phyloP scores from a whole-genome alignment of 2,888 invertebrate species.

The Watsonalla cultraria region DNA sequence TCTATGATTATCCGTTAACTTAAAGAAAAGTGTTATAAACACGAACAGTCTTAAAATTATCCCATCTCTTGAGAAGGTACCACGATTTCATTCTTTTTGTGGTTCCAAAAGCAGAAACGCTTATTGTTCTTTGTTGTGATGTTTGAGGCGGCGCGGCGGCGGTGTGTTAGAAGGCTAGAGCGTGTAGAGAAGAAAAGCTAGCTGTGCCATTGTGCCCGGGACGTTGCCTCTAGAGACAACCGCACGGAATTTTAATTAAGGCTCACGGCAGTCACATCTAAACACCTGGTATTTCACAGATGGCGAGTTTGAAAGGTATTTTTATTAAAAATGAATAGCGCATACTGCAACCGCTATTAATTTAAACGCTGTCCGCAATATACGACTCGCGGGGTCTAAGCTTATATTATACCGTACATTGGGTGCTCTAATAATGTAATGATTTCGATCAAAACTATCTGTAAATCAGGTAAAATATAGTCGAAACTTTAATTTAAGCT shows the following conservation, averaged over 20 bases:
- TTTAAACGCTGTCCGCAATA: background rate
- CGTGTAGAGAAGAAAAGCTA: background rate
- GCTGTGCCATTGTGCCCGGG: background rate
- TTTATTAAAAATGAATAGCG: background rate
- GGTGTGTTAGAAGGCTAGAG: background rate
- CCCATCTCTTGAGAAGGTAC: too few relatives aligned
- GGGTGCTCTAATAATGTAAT: too few relatives aligned
- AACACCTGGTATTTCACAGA: constrained; percentile 31
- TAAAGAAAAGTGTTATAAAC: too few relatives aligned
- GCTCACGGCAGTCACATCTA: constrained; percentile 41
- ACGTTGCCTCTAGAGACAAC: constrained; percentile 10
- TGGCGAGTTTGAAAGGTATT: constrained; percentile 14
- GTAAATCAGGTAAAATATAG: too few relatives aligned
- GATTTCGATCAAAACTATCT: too few relatives aligned
- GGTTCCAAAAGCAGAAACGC: too few relatives aligned
- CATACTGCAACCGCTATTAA: background rate
- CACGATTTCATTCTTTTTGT: too few relatives aligned
- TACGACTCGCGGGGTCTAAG: background rate
- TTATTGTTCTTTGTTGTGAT: background rate
- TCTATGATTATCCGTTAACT: too few relatives aligned
- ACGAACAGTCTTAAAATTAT: too few relatives aligned
- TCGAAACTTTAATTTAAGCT: too few relatives aligned
- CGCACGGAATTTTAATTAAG: constrained; percentile 49
- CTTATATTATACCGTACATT: too few relatives aligned
- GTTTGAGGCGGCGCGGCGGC: background rate